Evolutionary conservation across 2,113 vertebrate genomes (phyloP).

Genomic region (Malurus cyaneus): DNA sequence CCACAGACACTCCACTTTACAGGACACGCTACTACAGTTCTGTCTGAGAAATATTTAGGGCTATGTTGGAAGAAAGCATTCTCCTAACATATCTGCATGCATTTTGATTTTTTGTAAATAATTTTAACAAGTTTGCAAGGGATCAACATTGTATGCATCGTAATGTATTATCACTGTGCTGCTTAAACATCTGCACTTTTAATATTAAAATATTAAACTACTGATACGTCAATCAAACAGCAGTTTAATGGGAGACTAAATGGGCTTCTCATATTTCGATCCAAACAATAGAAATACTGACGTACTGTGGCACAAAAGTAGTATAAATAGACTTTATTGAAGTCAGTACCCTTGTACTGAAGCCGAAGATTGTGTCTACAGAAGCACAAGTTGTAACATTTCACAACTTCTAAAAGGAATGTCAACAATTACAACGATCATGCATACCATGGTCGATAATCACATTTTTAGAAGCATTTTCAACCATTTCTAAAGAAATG

Average conservation of each 20-base stretch:
- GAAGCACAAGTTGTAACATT: conserved; percentile 90
- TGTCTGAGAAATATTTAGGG: background rate
- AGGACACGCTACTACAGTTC: background rate
- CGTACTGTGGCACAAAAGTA: conserved; percentile 73
- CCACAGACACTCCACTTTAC: background rate
- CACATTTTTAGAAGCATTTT: conserved; percentile 87
- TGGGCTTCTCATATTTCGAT: background rate
- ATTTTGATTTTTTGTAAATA: background rate
- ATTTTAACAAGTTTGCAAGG: background rate
- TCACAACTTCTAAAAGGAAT: conserved; percentile 92
- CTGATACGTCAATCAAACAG: background rate
- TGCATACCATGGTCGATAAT: conserved; percentile 87
- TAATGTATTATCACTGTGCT: background rate
- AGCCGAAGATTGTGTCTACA: conserved; percentile 88
- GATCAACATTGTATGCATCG: background rate
- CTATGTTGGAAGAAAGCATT: background rate
- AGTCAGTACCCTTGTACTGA: conserved; percentile 91
- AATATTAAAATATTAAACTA: background rate
- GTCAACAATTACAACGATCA: conserved; percentile 91
- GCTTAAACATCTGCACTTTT: background rate
- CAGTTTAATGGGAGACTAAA: background rate
- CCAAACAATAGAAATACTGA: conserved; percentile 67
- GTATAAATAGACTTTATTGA: conserved; percentile 90
- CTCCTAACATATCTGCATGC: background rate
- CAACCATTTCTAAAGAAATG: conserved; percentile 88